phyloP scores from a whole-genome alignment of 1,140 invertebrate species.

The Wiebesia pumilae region DNA sequence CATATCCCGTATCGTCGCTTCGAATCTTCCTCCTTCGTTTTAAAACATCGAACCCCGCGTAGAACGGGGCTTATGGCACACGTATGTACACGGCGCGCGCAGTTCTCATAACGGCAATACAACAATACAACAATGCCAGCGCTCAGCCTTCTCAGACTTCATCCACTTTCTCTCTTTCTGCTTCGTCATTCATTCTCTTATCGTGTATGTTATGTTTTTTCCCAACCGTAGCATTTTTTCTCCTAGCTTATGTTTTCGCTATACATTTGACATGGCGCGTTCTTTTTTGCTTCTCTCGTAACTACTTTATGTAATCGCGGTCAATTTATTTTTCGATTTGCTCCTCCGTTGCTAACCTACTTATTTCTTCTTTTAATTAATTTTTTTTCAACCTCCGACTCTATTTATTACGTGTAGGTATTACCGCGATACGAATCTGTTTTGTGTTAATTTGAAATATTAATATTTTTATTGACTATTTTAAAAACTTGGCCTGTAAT shows the following conservation, averaged over 20 bases:
- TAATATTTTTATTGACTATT: not conserved
- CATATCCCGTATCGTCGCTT: slow-evolving; percentile 32
- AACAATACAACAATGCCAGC: too few species aligned
- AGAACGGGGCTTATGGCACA: not conserved
- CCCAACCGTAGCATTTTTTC: slow-evolving; percentile 24
- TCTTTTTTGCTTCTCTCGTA: slow-evolving; percentile 21
- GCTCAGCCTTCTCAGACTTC: slow-evolving; percentile 39
- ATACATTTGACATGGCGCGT: not conserved
- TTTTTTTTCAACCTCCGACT: not conserved
- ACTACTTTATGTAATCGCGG: slow-evolving; percentile 27
- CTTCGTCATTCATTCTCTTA: slow-evolving; percentile 50
- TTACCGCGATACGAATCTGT: not conserved
- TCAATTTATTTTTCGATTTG: slow-evolving; percentile 46
- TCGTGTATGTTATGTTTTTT: slow-evolving; percentile 26
- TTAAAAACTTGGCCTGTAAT: not conserved
- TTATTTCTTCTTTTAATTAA: slow-evolving; percentile 29
- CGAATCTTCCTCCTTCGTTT: slow-evolving; percentile 39
- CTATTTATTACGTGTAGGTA: not conserved
- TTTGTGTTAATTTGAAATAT: not conserved
- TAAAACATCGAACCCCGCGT: not conserved
- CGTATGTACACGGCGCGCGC: not conserved
- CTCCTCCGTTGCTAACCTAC: slow-evolving; percentile 8
- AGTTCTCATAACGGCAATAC: too few species aligned
- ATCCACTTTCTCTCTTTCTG: slow-evolving; percentile 45
- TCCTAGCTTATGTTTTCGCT: slow-evolving; percentile 20